Conservation (phyloP, 2,113 vertebrate genomes). For the Dinomys branickii region DNA sequence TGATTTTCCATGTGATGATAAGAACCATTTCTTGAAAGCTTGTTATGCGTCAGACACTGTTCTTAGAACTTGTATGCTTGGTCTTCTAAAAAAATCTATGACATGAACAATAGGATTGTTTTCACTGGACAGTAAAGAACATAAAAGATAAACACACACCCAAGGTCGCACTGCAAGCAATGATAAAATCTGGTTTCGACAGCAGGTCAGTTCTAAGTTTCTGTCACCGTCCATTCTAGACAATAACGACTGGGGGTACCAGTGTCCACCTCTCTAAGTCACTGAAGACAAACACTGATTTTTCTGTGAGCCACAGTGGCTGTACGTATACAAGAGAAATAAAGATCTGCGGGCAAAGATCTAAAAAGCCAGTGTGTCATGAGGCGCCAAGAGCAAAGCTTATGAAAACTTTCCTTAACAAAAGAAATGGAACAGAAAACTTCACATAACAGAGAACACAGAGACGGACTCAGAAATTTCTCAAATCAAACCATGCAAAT, state of each 20-base stretch:
- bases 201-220: not conserved
- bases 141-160: not conserved
- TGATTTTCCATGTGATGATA: not conserved
- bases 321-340: not conserved
- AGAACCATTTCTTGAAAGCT: not conserved
- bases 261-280: not conserved
- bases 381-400: not conserved
- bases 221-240: not conserved
- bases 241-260: not conserved
- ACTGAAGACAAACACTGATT: not conserved
- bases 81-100: not conserved
- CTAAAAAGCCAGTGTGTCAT: not conserved
- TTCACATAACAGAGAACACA: not conserved
- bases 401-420: constrained; percentile 23
- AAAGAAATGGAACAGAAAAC: not conserved
- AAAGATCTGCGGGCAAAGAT: not conserved
- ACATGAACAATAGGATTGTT: not conserved
- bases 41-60: not conserved
- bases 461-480: not conserved
- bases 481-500: constrained; percentile 40
- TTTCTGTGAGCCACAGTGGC: not conserved
- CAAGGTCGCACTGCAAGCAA: not conserved
- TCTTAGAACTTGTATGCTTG: not conserved
- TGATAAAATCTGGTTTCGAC: not conserved
- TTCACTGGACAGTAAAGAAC: constrained; percentile 6